Conservation (phyloP, 2,888 invertebrate genomes). For the Harpalus rubripes region DNA sequence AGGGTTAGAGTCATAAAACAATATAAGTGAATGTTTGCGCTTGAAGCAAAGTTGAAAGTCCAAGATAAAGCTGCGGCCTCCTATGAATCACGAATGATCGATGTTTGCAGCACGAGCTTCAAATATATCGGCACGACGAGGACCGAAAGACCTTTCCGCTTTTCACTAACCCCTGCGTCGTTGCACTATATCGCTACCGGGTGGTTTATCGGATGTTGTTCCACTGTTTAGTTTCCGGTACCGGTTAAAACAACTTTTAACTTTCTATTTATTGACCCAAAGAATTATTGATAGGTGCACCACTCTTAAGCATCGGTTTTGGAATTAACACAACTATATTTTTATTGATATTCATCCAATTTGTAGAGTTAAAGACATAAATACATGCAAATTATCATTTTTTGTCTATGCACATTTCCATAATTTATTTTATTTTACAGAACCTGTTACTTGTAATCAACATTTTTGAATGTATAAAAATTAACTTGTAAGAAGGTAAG, state of each 20-base stretch:
- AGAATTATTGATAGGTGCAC: not conserved
- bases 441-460: too few relatives aligned
- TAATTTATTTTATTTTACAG: too few relatives aligned
- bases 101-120: constrained; percentile 51
- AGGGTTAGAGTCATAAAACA: constrained; percentile 56
- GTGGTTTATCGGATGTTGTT: constrained; percentile 40
- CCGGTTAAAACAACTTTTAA: constrained; percentile 32
- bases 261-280: constrained; percentile 48
- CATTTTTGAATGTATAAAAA: too few relatives aligned
- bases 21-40: constrained; percentile 62
- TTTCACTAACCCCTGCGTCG: constrained; percentile 22
- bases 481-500: too few relatives aligned
- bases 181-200: constrained; percentile 31
- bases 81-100: constrained; percentile 66
- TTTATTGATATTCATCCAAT: too few relatives aligned
- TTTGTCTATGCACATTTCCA: too few relatives aligned
- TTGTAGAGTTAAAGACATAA: too few relatives aligned
- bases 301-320: not conserved
- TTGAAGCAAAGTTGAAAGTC: constrained; percentile 60
- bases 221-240: constrained; percentile 45
- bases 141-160: constrained; percentile 47
- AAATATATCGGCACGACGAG: constrained; percentile 59
- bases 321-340: not conserved
- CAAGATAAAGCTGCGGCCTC: constrained; percentile 62
- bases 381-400: too few relatives aligned